Evolutionary conservation across 2,888 invertebrate genomes (phyloP), one percentile per base, ranked within the genome.

Genomic region (Apomyelois bistriatella): DNA sequence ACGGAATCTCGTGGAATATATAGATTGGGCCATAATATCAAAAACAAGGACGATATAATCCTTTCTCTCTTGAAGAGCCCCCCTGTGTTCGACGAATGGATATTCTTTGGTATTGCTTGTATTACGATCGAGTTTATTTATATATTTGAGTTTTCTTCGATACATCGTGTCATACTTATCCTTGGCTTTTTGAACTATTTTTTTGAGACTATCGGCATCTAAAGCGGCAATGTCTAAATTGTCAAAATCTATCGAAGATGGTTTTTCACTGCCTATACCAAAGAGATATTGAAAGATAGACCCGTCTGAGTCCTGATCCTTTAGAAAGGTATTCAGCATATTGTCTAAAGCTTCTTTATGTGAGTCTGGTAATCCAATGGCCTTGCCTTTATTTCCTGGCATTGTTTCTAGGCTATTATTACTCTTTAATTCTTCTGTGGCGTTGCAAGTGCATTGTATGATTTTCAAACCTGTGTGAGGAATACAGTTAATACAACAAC

Each of bases 21-120:
- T 49, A 1, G 48, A 37, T 37, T 49, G 48, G 0, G 37, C 38
- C 48, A 49, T 49, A 7, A 38, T 5, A 28, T 49, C 48, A 12
- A 49, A 38, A 28, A 28, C 38, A 0, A 46, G 12, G 5, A 46
- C 7, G 5, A 46, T n/a, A 5, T 16, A 46, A 16, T 46, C 46
- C 13, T 32, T 32, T 13, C 46, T 35, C 1, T 9, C 9, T 3
- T 15, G 1, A 1, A 16, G 1, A 1, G 5, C 32, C 2, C 32
- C 0, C 1, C 15, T 9, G 0, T 16, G 2, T 9, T 35, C 32
- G 2, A 6, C 7, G 10, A 4, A 32, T 1, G 3, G 1, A 10
- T 32, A 32, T 32, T 32, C 32, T 4, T 32, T 4, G 2, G 1
- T 8, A 32, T 32, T 1, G 3, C 5, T 22, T 3, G 22, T 22